Base-by-base conservation (phyloP, 2,113 vertebrate species). In the Platysteira castanea region DNA sequence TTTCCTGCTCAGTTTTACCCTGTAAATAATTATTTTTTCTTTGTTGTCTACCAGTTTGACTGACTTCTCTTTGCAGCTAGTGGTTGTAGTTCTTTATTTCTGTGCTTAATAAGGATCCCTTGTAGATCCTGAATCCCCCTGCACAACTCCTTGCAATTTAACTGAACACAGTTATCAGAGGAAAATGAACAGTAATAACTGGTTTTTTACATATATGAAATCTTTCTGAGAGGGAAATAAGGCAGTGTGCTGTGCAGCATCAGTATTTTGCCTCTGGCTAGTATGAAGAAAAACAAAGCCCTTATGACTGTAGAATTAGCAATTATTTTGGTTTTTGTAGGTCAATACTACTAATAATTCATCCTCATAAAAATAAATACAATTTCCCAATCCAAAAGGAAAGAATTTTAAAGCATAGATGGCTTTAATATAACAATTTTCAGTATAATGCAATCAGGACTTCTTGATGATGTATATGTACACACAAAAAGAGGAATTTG, bases 281-380 rank as follows among this genome's bases (percentile, higher is more conserved):
- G 5, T 50, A 63, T 0, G 0, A 73, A 31, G 3, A 3, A 53
- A 65, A 67, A 47, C 42, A 70, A 50, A 37, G 5, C 10, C 5
- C 60, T 70, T 46, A 23, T 47, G 27, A 47, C 39, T 31, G 8
- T n/a, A 41, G 41, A 78, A 71, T 65, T 49, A 76, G 4, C 0
- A 9, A 76, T 46, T n/a, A 42, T 73, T 73, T 91, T 68, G 1
- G 9, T 70, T 35, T 78, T 57, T 52, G 11, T 28, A 3, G 24
- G 15, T 49, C 37, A 82, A 57, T 52, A 49, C 13, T 42, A 35
- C 23, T 35, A 76, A 31, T 31, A 68, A 89, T 39, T 47, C 1
- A 49, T 49, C 7, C 24, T 57, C 11, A 80, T 42, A 24, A 71
- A 89, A 79, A 91, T 46, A 87, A 79, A 67, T 10, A 23, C 9